Evolutionary conservation across 1,140 invertebrate genomes (phyloP), one percentile per base, ranked within the genome.

Genomic region (Diploscapter pachys): DNA sequence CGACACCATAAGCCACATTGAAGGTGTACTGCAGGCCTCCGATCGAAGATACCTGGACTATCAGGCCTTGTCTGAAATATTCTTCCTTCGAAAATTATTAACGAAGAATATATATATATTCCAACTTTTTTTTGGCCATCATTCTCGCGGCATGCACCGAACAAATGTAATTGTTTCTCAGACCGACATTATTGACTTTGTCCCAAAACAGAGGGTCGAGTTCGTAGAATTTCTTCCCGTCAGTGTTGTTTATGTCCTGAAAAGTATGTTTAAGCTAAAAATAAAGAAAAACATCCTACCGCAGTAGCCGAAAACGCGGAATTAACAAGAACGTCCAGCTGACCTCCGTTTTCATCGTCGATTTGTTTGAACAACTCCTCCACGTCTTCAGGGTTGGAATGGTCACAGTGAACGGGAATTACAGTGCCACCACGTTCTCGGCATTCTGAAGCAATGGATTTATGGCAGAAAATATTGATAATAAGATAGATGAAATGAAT

Each of bases 261-360:
- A 73, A 52, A 4, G 2, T 31, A 31, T 31, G 4, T 49, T 5
- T 31, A 31, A 59, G 57, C 9, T 13, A 59, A 9, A 13, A 9
- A 11, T 59, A 11, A 11, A 59, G 57, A 9, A 11, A 59, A 59
- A 57, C 4, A 56, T 49, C 75, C n/a, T 67, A 76, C 75, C 49
- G 48, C 53, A 64, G 87, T 87, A 4, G 80, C 88, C 55, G 86
- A 81, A 78, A 86, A 88, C 5, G 88, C 88, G 79, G 88, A 89
- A 76, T 88, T 88, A 51, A 88, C 88, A 8, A 89, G 80, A 70
- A 88, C 80, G 75, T 89, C 87, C 49, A 89, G 80, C 59, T 80
- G 77, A 48, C 88, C 88, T 9, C 86, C 71, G 68, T 87, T 86
- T 73, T 89, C 87, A 4, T 67, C 63, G 49, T 85, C 80, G 51